phyloP scores from a whole-genome alignment of 2,797 vertebrate species.

The Kryptopterus vitreolus region DNA sequence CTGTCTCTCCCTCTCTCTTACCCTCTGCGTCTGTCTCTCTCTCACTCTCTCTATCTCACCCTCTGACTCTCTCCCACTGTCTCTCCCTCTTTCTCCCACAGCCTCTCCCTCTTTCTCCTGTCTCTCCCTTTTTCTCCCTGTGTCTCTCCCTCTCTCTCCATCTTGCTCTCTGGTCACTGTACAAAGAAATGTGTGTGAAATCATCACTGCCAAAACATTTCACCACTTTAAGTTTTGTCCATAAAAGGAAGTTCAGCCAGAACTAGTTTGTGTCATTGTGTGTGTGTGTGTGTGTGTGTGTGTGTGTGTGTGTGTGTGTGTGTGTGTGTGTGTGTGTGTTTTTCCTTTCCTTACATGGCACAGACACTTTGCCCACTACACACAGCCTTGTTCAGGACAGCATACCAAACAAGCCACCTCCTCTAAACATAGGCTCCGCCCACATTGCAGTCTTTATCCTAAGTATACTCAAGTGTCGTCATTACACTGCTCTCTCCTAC shows the following conservation, averaged over 20 bases:
- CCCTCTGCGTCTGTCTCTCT: background rate
- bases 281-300: slow-evolving; percentile 16
- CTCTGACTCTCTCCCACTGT: too few relatives aligned
- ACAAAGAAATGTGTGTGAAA: slow-evolving; percentile 46
- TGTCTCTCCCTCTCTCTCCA: background rate
- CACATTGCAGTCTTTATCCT: background rate
- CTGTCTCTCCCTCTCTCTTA: too few relatives aligned
- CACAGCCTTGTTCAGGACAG: slow-evolving; percentile 36
- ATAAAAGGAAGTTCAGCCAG: slow-evolving; percentile 71
- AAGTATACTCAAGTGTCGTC: background rate
- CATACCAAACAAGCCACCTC: background rate
- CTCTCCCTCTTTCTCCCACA: too few relatives aligned
- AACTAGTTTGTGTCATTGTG: background rate
- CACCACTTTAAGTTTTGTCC: slow-evolving; percentile 73
- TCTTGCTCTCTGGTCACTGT: slow-evolving; percentile 24
- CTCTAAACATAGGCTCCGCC: background rate
- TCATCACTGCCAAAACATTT: slow-evolving; percentile 72
- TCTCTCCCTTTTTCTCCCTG: background rate
- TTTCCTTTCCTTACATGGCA: slow-evolving; percentile 74
- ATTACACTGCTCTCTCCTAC: background rate
- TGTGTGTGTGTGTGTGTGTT: slow-evolving; percentile 1
- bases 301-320: slow-evolving; percentile 24
- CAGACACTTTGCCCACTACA: slow-evolving; percentile 58
- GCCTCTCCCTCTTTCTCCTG: too few relatives aligned
- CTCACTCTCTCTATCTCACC: background rate